Conservation (phyloP, 2,113 vertebrate genomes). For the Heterocephalus glaber region DNA sequence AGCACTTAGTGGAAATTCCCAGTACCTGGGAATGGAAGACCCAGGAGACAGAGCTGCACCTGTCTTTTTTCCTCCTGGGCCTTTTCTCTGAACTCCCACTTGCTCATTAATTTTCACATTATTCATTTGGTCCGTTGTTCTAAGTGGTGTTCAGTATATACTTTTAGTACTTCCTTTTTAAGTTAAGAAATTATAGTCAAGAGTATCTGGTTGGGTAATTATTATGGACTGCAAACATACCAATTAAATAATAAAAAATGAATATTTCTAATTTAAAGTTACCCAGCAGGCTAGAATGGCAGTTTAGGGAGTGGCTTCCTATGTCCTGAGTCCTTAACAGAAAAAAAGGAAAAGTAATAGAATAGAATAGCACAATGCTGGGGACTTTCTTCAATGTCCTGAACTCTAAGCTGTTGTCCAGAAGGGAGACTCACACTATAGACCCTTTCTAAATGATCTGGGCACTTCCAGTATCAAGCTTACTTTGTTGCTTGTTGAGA, state of each 20-base stretch:
- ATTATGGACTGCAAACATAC: background rate
- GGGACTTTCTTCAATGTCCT: background rate
- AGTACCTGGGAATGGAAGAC: background rate
- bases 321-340: background rate
- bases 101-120: background rate
- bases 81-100: background rate
- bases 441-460: background rate
- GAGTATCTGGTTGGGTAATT: background rate
- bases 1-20: background rate
- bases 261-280: background rate
- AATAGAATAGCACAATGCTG: background rate
- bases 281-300: background rate
- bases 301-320: background rate
- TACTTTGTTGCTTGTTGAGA: background rate
- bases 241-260: background rate
- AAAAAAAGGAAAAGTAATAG: background rate
- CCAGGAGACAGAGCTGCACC: background rate
- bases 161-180: background rate
- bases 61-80: background rate
- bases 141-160: background rate
- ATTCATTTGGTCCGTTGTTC: background rate
- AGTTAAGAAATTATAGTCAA: background rate
- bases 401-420: background rate
- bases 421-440: background rate
- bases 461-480: background rate